Percentiles rank a stretch among this genome's conserved stretches.
These are phyloP conservation scores for Brachionus sp. DNA, from an alignment of 1,140 invertebrate genomes.

Conservation along the genomic window DNA sequence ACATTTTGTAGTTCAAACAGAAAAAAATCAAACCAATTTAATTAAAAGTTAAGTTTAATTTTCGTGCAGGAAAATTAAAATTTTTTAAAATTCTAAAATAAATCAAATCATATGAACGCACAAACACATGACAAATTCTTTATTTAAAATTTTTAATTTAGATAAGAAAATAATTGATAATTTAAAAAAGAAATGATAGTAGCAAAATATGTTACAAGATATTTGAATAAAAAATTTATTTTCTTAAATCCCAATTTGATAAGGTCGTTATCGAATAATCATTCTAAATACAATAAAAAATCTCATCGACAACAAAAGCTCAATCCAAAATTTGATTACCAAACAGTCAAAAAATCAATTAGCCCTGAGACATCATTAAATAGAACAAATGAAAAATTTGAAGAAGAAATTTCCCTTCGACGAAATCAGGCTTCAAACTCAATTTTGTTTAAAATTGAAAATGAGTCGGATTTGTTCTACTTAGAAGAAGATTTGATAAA, in stretches of 20 bases:
- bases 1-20: too few species aligned
- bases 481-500: neutral
- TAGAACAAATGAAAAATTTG: neutral
- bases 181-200: neutral
- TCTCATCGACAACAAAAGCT: neutral
- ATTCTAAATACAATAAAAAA: neutral
- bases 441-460: constrained; percentile 30
- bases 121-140: constrained; percentile 3
- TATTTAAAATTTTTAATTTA: neutral
- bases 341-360: neutral
- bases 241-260: neutral
- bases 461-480: neutral
- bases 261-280: neutral
- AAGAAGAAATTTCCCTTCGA: neutral
- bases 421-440: constrained; percentile 14
- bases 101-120: neutral
- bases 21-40: too few species aligned
- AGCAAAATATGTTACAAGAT: neutral
- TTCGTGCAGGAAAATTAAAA: neutral
- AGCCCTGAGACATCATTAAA: neutral
- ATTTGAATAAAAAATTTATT: neutral
- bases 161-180: neutral
- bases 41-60: neutral
- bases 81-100: neutral
- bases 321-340: neutral